phyloP scores from a whole-genome alignment of 1,140 invertebrate species.

The Drosophila sucinea region DNA sequence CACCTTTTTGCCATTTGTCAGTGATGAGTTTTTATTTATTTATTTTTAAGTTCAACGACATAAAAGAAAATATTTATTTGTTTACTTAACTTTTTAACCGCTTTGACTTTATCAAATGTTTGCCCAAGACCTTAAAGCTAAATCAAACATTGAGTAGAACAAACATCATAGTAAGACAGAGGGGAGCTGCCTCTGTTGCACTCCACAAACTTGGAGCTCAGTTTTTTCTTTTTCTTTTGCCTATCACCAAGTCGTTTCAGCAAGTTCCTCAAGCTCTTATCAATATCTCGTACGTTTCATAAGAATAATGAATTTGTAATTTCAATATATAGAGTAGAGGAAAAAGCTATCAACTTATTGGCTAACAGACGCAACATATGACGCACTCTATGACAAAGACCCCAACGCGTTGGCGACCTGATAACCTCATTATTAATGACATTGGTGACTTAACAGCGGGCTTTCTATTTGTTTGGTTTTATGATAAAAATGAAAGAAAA shows the following conservation, averaged over 20 bases:
- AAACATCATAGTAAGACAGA: slow-evolving; percentile 3
- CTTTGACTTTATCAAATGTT: slow-evolving; percentile 69
- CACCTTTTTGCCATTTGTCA: background rate
- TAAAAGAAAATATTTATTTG: slow-evolving; percentile 67
- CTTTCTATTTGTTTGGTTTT: slow-evolving; percentile 13
- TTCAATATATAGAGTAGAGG: background rate
- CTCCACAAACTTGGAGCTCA: background rate
- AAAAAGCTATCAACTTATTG: slow-evolving; percentile 11
- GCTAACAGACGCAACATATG: slow-evolving; percentile 28
- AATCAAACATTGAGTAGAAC: slow-evolving; percentile 41
- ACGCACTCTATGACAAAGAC: slow-evolving; percentile 40
- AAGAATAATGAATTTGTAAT: background rate
- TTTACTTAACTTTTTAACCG: slow-evolving; percentile 63
- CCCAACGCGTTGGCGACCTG: slow-evolving; percentile 37
- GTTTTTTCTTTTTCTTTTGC: background rate
- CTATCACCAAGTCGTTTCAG: background rate
- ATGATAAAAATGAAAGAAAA: background rate
- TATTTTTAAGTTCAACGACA: slow-evolving; percentile 32
- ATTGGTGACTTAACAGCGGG: slow-evolving; percentile 11
- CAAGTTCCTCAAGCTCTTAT: slow-evolving; percentile 6
- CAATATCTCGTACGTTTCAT: background rate
- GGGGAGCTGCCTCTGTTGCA: slow-evolving; percentile 30
- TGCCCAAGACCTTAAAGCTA: slow-evolving; percentile 64
- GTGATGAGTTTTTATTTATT: slow-evolving; percentile 2
- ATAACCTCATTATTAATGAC: slow-evolving; percentile 56